phyloP scores from a whole-genome alignment of 1,140 invertebrate species.

The Drosophila nannoptera region DNA sequence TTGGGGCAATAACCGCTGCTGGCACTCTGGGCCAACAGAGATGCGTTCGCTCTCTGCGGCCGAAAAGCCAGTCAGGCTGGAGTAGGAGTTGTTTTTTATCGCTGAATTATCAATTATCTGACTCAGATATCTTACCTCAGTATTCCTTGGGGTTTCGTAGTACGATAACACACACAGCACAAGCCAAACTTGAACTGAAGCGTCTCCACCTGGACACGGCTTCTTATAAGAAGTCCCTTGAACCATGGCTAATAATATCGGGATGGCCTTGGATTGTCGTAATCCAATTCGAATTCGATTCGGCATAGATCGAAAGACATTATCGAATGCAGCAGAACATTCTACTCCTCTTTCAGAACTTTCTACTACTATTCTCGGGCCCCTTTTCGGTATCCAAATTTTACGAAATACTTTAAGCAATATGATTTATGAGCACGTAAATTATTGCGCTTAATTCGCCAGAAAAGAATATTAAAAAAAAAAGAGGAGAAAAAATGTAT shows the following conservation, averaged over 20 bases:
- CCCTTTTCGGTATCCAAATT: no score
- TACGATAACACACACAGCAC: neutral
- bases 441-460: slow-evolving; percentile 59
- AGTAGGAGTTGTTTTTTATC: no score
- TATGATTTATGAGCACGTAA: slow-evolving; percentile 21
- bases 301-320: no score
- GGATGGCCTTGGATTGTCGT: neutral
- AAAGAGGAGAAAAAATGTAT: neutral
- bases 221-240: neutral
- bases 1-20: slow-evolving; percentile 28
- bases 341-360: no score
- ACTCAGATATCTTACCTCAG: neutral
- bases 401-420: no score
- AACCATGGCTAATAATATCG: slow-evolving; percentile 1
- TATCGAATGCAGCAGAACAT: no score
- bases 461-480: neutral
- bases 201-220: neutral
- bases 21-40: neutral
- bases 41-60: no score
- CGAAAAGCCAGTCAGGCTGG: no score
- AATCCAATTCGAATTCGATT: no score
- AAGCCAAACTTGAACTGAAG: slow-evolving; percentile 4
- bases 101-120: no score
- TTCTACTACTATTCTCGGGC: no score
- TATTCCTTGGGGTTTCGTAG: neutral